Base-by-base conservation (phyloP, 2,888 invertebrate genomes). In the Hydrotaea cyrtoneurina region DNA sequence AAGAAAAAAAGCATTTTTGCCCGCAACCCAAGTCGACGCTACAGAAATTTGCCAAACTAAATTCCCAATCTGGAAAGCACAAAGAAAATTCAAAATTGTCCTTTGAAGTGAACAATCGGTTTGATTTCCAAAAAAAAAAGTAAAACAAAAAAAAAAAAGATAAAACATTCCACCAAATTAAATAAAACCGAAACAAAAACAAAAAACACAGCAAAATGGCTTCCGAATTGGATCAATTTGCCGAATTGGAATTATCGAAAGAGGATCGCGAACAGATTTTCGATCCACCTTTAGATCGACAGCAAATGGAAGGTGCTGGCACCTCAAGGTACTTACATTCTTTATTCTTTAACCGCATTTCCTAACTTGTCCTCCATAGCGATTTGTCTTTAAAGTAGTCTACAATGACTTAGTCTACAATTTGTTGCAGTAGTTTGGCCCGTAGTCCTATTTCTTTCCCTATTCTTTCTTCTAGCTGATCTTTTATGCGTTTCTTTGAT, bases 261-360 rank as follows among this genome's bases (percentile, higher is more conserved):
- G 95, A 95, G 91, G 95, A 95, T 91, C 94, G 95, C 88, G 95
- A 95, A 93, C 95, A 95, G 93, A 94, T 95, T 90, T 95, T 95
- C 92, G 96, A 95, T 92, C 94, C 94, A 88, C 91, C 91, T 85
- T 89, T 91, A 89, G 91, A 92, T 90, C 91, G 92, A 88, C 92
- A 92, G 89, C 91, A 92, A 90, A 87, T 92, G 92, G 92, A 92
- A 89, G 92, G 92, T 92, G 91, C 91, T 90, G 91, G 91, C 91
- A 91, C 92, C 91, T 91, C 91, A 92, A 92, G 92, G 92, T 92
- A 92, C 87, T 89, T 89, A 86, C n/a, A 77, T 76, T 31, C 31
- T 80, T 55, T 76, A 76, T 79, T 31, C 17, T 46, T 15, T 36
- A 46, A 31, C 72, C 31, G 11, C 76, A 64, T 76, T 43, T 50